Base-by-base conservation (phyloP, 2,888 invertebrate genomes). In the Himalopsyche kuldschensis region DNA sequence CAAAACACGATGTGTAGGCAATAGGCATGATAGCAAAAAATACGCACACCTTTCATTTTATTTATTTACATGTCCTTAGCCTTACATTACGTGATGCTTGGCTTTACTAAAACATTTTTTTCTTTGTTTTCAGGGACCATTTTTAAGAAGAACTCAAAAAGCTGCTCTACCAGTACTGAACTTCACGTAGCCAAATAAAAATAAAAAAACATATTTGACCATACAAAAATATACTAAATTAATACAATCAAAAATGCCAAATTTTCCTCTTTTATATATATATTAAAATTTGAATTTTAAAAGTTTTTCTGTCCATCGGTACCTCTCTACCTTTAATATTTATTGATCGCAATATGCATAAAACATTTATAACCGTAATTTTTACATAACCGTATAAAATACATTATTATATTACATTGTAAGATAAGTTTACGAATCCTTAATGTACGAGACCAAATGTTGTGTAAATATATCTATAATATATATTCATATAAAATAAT, bases 71-170 rank as follows among this genome's bases (percentile, higher is more conserved):
- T 15, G 69, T 69, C 69, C 11, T 27, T 15, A 15, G 41, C 27
- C 30, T 48, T 48, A 24, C 20, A 2, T 69, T 69, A n/a, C n/a
- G n/a, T 30, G 69, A 11, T 30, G 30, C 15, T 41, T 41, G 3
- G 30, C 17, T 47, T 78, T 78, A 63, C 55, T 32, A 78, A 82
- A 32, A 31, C 46, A 77, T 55, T 46, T 35, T 27, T 48, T 27
- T 82, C 80, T 82, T 84, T n/a, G 35, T 84, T 84, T 32, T 77
- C 79, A 82, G 82, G 84, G 84, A 84, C 84, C 84, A 84, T 76
- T 80, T 69, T 84, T 81, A 79, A 84, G 81, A 81, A 75, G 27
- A 78, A 79, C 78, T 75, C 84, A 82, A 80, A 69, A 69, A 69
- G 30, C 69, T 69, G 69, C 69, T 69, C 69, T 69, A 69, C 69